Evolutionary conservation across 2,113 vertebrate species (phyloP).

Genomic region (Gymnorhina tibicen): DNA sequence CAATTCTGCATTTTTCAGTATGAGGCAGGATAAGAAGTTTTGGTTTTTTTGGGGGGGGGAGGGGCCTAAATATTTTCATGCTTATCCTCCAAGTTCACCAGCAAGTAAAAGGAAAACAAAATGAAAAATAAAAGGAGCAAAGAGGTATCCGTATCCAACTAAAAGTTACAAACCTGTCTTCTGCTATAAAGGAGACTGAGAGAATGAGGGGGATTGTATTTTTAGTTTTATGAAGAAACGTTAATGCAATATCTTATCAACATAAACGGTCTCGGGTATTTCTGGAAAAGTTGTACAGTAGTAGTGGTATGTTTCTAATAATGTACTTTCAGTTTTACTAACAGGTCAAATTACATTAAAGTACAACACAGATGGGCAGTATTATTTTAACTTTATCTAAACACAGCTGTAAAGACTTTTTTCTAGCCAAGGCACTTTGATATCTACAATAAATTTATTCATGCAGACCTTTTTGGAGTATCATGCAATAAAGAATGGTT

Average conservation of each 20-base stretch:
- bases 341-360: not conserved
- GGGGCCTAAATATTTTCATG: not conserved
- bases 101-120: not conserved
- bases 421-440: not conserved
- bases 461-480: not conserved
- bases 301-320: not conserved
- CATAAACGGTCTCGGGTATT: not conserved
- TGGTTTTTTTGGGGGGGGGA: fast-evolving
- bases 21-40: not conserved
- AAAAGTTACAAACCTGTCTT: not conserved
- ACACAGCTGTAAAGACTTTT: not conserved
- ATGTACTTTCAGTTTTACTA: not conserved
- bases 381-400: constrained; percentile 25
- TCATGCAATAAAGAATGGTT: not conserved
- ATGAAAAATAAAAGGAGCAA: not conserved
- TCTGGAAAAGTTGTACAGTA: not conserved
- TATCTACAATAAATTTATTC: not conserved
- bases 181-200: not conserved
- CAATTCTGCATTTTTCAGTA: not conserved
- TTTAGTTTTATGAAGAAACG: not conserved
- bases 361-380: not conserved
- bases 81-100: not conserved
- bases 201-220: not conserved
- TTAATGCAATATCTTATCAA: not conserved
- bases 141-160: not conserved